These are phyloP conservation scores for Hippocampus abdominalis DNA, from an alignment of 2,113 vertebrate species.

Conservation along the genomic window DNA sequence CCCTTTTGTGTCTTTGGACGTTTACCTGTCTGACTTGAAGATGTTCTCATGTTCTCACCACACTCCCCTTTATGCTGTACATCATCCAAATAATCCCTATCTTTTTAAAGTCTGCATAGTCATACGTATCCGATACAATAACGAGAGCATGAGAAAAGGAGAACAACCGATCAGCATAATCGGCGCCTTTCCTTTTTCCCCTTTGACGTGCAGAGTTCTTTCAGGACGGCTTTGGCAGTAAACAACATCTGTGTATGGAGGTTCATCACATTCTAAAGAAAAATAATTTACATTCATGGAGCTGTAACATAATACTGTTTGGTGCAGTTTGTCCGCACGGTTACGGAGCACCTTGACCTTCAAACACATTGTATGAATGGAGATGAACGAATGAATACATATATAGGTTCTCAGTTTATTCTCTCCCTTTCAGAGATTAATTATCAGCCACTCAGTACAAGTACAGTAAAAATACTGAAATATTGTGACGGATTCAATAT, in stretches of 20 bases:
- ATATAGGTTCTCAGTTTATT: too few relatives aligned
- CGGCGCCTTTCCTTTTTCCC: constrained; percentile 12
- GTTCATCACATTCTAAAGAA: constrained; percentile 19
- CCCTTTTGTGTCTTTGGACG: constrained; percentile 9
- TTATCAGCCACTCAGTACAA: constrained; percentile 30
- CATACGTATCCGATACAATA: constrained; percentile 8
- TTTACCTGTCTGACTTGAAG: constrained; percentile 22
- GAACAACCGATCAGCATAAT: constrained; percentile 7
- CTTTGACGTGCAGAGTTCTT: neutral
- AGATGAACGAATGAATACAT: constrained; percentile 14
- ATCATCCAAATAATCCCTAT: constrained; percentile 15
- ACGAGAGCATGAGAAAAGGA: constrained; percentile 8
- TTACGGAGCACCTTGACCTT: neutral
- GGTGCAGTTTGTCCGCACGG: neutral
- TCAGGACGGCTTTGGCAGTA: constrained; percentile 12
- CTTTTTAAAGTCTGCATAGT: constrained; percentile 13
- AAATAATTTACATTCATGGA: constrained; percentile 13
- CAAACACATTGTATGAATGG: constrained; percentile 4
- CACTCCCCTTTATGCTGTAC: neutral
- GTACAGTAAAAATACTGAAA: constrained; percentile 16
- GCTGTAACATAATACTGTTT: constrained; percentile 5
- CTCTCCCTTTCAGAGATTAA: neutral
- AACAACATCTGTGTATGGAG: constrained; percentile 3
- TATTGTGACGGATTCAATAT: constrained; percentile 35
- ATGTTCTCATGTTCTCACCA: constrained; percentile 25